Base-by-base conservation (phyloP, 2,797 vertebrate species). In the Molothrus aeneus region DNA sequence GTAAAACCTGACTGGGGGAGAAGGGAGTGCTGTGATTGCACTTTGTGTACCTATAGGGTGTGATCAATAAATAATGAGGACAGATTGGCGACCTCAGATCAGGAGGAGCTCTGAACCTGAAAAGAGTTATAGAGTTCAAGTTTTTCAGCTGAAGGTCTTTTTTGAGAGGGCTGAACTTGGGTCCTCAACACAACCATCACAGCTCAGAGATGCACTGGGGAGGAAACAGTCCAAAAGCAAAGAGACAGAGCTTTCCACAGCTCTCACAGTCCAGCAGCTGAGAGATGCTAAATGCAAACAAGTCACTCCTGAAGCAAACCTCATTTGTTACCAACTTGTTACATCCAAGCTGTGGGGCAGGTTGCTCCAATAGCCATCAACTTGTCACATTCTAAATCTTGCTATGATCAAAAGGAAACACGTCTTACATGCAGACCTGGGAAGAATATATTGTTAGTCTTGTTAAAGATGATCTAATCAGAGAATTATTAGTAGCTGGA, bases 151-250 rank as follows among this genome's bases (percentile, higher is more conserved):
- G 11, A 73, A 22, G 8, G 12, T 66, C 22, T 70, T 26, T 80
- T 80, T 38, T 43, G 13, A 71, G 24, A 25, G n/a, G 21, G 8
- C 10, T 74, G 61, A 68, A 60, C 29, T 91, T 51, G 50, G 29
- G 13, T 70, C 25, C 43, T 45, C 36, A 65, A 11, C 0, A 0
- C 20, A 71, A 9, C 9, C 25, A 18, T 40, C 42, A 20, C 4
- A 40, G 31, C 51, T 80, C 8, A 2, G 48, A 78, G 17, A 21
- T 13, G 17, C 34, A 31, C 17, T 29, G 36, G 21, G 19, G 6
- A 73, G 9, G 22, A 80, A 77, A 42, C 5, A 11, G 16, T n/a
- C 42, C n/a, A 54, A 66, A 87, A n/a, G 14, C 11, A 73, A 54
- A 36, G 34, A 59, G 24, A 9, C 25, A 28, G 57, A 60, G 34